A percentile compares a stretch with the other conserved stretches of the same genome.
Evolutionary conservation across 2,888 invertebrate genomes (phyloP).

Genomic region (Machimus rusticus): DNA sequence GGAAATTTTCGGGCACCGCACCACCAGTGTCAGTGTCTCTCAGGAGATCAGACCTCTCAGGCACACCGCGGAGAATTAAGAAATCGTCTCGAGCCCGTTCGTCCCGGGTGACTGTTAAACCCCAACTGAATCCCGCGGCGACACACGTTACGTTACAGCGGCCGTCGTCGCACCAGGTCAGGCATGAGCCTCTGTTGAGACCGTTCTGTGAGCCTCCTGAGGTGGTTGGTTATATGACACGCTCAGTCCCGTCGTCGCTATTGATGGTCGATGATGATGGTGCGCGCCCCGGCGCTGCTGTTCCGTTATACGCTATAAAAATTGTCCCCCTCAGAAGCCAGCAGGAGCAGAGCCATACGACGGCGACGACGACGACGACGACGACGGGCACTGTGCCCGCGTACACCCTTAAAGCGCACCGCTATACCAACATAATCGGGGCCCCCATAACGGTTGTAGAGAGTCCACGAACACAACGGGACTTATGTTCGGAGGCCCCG

Average conservation of each 20-base stretch:
- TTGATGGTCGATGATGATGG: not conserved
- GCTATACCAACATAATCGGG: not conserved
- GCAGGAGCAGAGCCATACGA: not conserved
- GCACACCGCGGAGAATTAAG: slow-evolving; percentile 44
- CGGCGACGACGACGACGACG: not conserved
- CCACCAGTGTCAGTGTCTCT: slow-evolving; percentile 15
- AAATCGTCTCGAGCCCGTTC: slow-evolving; percentile 52
- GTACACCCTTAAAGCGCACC: slow-evolving; percentile 1
- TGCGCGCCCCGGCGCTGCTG: not conserved
- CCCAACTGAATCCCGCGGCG: slow-evolving; percentile 64
- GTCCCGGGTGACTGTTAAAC: slow-evolving; percentile 66
- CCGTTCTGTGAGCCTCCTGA: slow-evolving; percentile 46
- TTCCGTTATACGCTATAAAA: slow-evolving; percentile 12
- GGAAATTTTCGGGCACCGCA: not conserved
- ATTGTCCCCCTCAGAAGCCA: slow-evolving; percentile 30
- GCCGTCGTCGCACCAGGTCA: slow-evolving; percentile 21
- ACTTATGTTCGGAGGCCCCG: not conserved
- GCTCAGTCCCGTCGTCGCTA: slow-evolving; percentile 10
- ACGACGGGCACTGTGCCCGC: not conserved
- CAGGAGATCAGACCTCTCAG: slow-evolving; percentile 39
- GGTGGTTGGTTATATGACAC: slow-evolving; percentile 43
- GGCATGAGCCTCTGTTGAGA: slow-evolving; percentile 41
- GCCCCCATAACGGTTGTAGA: not conserved
- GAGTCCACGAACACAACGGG: not conserved
- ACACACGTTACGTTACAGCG: slow-evolving; percentile 52